A percentile compares a stretch with the other conserved stretches of the same genome.
phyloP scores from a whole-genome alignment of 1,140 invertebrate species.

The Eulimnadia texana region DNA sequence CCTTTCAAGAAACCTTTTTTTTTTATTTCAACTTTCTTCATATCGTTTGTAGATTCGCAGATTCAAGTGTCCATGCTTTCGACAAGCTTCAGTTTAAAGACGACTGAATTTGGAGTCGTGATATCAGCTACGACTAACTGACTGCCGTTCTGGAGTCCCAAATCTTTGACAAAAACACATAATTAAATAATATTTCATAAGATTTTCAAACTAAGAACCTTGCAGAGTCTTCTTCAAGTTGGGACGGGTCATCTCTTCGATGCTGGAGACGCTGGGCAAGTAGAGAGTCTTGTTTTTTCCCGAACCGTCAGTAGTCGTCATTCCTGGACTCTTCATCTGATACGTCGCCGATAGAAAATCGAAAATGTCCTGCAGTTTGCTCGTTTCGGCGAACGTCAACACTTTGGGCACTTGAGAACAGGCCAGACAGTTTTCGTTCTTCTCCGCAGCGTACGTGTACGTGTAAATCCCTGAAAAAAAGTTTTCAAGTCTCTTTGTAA shows the following conservation, averaged over 20 bases:
- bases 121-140: constrained; percentile 78
- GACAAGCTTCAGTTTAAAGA: constrained; percentile 11
- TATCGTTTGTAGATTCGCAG: too few relatives aligned
- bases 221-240: constrained; percentile 73
- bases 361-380: constrained; percentile 70
- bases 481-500: too few relatives aligned
- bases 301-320: constrained; percentile 53
- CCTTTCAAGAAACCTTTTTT: too few relatives aligned
- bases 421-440: constrained; percentile 61
- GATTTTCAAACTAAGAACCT: too few relatives aligned
- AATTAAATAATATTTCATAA: not conserved
- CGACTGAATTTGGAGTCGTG: constrained; percentile 60
- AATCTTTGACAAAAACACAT: constrained; percentile 37
- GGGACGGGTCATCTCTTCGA: constrained; percentile 65
- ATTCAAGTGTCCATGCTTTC: constrained; percentile 1
- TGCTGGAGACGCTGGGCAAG: constrained; percentile 74
- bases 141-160: constrained; percentile 63
- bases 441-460: constrained; percentile 86
- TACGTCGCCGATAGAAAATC: constrained; percentile 53
- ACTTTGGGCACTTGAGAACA: constrained; percentile 62
- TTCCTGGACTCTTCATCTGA: constrained; percentile 75
- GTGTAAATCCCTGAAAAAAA: constrained; percentile 53
- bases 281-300: constrained; percentile 85
- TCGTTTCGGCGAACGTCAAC: constrained; percentile 47
- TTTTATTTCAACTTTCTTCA: too few relatives aligned